Percentiles rank a stretch among this genome's conserved stretches.
Evolutionary conservation across 2,888 invertebrate genomes (phyloP).

Genomic region (Dryococelus australis): DNA sequence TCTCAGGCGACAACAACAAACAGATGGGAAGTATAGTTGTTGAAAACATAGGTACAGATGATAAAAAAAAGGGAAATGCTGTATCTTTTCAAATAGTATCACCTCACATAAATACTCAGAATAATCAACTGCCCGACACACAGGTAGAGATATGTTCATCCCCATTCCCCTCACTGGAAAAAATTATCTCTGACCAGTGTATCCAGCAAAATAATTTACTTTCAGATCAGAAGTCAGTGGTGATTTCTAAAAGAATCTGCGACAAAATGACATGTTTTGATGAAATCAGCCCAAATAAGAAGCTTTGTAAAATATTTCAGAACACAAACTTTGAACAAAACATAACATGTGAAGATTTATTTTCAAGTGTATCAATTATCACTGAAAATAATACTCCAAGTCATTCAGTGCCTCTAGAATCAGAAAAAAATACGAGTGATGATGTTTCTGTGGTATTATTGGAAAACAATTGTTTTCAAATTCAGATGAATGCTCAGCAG

Average conservation of each 20-base stretch:
- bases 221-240: not conserved
- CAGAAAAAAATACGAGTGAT: not conserved
- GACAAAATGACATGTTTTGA: not conserved
- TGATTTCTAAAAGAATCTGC: not conserved
- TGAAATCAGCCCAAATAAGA: not conserved
- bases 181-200: not conserved
- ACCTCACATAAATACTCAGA: too few relatives aligned
- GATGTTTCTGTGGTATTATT: not conserved
- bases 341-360: not conserved
- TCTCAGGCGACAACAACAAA: not conserved
- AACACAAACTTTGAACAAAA: not conserved
- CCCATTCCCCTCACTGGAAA: not conserved
- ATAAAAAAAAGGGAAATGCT: not conserved
- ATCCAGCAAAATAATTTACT: not conserved
- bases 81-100: not conserved
- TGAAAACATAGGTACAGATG: not conserved
- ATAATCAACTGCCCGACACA: not conserved
- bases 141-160: not conserved
- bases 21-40: not conserved
- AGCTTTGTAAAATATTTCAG: not conserved
- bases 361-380: not conserved
- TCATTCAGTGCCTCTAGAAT: not conserved
- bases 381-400: not conserved
- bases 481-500: not conserved
- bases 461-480: not conserved